Base-by-base conservation (phyloP, 2,797 vertebrate species). In the Distichodus sexfasciatus region DNA sequence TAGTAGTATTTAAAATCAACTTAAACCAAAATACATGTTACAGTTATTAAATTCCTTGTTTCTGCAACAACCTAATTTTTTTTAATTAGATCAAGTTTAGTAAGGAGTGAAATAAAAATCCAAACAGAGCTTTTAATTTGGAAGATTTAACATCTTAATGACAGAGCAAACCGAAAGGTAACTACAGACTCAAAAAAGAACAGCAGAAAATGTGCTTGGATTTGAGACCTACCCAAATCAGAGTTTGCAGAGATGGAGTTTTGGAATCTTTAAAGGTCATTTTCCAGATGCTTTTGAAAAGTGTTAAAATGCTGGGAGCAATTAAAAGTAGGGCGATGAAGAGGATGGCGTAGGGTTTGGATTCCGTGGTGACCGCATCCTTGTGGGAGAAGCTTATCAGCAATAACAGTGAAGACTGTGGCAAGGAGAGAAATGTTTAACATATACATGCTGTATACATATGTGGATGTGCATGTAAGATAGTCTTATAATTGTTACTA, bases 261-360 rank as follows among this genome's bases (percentile, higher is more conserved):
- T 87, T 87, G 12, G 86, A 88, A 48, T 83, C 73, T 69, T 87
- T 88, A 66, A 86, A 86, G 26, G 82, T 81, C 0, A 82, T 61
- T 63, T 90, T 90, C 88, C 89, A 90, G 0, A 83, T 0, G 65
- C 83, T 84, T 75, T 89, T 90, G 2, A 83, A 3, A 0, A 90
- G 29, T 1, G 81, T 36, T 3, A 83, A 31, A n/a, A 86, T 72
- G 21, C 78, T 87, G 31, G 89, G 82, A 1, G 69, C 19, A 0
- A 88, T 47, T 6, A 88, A 67, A 29, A 71, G 5, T n/a, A 85
- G 84, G 26, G 78, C 83, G 1, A 90, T 78, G 3, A 85, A 85
- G n/a, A 89, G 78, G 17, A 86, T 69, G 11, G 76, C 77, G 0
- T 86, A 76, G 0, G 85, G 81, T 40, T 86, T 89, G 17, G 38